These are phyloP conservation scores for Gopherus flavomarginatus DNA, from an alignment of 2,113 vertebrate genomes.

Conservation along the genomic window DNA sequence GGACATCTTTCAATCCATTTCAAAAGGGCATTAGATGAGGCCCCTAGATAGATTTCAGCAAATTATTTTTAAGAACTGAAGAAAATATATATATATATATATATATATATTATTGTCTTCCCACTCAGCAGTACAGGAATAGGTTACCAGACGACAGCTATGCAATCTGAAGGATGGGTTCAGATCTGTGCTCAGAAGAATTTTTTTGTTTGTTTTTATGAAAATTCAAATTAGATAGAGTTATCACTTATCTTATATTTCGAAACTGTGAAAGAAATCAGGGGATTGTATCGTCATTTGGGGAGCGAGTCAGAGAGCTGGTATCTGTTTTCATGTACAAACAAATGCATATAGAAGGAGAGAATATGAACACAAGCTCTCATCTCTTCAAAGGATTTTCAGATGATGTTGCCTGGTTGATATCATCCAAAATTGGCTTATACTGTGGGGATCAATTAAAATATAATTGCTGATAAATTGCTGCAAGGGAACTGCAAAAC, in stretches of 20 bases:
- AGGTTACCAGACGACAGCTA: background rate
- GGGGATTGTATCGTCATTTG: background rate
- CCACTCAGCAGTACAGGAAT: background rate
- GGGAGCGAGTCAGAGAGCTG: background rate
- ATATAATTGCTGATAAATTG: conserved; percentile 58
- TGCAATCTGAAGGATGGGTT: background rate
- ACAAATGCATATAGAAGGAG: conserved; percentile 44
- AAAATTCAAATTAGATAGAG: background rate
- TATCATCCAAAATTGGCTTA: conserved; percentile 56
- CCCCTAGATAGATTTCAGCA: background rate
- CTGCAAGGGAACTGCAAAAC: conserved; percentile 37
- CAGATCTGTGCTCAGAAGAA: background rate
- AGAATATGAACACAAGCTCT: background rate
- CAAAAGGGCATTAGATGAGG: background rate
- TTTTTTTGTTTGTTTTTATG: background rate
- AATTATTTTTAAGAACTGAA: background rate
- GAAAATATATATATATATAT: background rate
- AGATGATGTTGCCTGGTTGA: conserved; percentile 28
- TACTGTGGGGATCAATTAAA: conserved; percentile 68
- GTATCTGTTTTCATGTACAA: conserved; percentile 33
- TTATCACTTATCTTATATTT: background rate
- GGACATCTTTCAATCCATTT: accelerated
- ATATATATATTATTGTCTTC: background rate
- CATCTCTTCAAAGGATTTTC: conserved; percentile 58
- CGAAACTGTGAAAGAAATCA: background rate